phyloP scores from a whole-genome alignment of 2,797 vertebrate genomes.

The Oceanodroma leucorhoa region DNA sequence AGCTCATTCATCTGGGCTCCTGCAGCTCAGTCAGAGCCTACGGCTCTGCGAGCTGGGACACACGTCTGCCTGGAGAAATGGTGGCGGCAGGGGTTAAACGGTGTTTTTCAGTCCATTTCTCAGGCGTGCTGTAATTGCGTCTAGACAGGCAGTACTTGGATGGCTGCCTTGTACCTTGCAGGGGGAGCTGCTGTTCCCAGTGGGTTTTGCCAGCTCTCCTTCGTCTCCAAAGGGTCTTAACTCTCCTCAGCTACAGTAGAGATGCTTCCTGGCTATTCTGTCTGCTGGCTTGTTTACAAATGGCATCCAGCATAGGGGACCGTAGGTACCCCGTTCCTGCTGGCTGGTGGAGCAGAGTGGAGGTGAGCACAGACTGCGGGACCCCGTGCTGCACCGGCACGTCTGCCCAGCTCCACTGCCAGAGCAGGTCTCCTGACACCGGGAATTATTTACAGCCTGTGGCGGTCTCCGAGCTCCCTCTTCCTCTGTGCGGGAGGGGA shows the following conservation, averaged over 20 bases:
- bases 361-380: background rate
- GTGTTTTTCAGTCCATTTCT: slow-evolving; percentile 10
- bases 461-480: background rate
- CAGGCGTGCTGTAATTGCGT: background rate
- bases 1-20: background rate
- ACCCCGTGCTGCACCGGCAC: background rate
- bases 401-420: background rate
- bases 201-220: background rate
- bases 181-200: background rate
- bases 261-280: background rate
- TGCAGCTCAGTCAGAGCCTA: background rate
- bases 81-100: background rate
- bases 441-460: background rate
- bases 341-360: background rate
- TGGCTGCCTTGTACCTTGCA: background rate
- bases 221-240: background rate
- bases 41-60: background rate
- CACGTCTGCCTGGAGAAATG: background rate
- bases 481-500: background rate
- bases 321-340: background rate
- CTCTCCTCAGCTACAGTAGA: background rate
- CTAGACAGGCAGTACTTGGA: slow-evolving; percentile 28
- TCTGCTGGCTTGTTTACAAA: background rate
- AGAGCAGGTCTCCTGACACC: background rate
- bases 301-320: background rate